Base-by-base conservation (phyloP, 2,797 vertebrate species). In the Notamacropus eugenii region DNA sequence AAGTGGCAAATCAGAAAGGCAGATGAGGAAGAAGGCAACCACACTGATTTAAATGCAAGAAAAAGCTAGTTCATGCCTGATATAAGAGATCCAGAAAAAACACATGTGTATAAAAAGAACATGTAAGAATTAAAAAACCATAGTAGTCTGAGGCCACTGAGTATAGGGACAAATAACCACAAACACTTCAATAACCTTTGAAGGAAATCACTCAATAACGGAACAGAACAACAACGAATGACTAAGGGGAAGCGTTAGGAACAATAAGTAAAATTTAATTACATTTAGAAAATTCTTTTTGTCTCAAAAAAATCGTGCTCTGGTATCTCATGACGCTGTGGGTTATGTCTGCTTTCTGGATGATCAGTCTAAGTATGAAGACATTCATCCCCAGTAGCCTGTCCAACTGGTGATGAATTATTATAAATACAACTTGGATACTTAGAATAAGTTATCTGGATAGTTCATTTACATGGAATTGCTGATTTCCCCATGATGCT, bases 351-450 rank as follows among this genome's bases (percentile, higher is more conserved):
- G 31, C 22, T 16, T 34, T 8, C 50, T n/a, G 93, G n/a, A 50
- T 27, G 4, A 67, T 50, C 40, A 40, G 57, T 91, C 27, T 94
- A 94, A 97, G 34, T n/a, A 9, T 93, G 82, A 67, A 11, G 22
- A 82, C 54, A 19, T 58, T 34, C 28, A 55, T 27, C 6, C 10
- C 55, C 93, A 22, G 28, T 67, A n/a, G 24, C 34, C 14, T 67
- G 34, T 29, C 29, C 31, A 62, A 67, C 13, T 67, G 34, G 8
- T 67, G 34, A n/a, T 62, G 59, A 34, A 62, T 67, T 67, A 67
- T 67, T 67, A 59, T 31, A 59, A 59, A 57, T 31, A 13, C 29
- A 59, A 59, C 11, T 59, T 59, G 28, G 10, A 3, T 59, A 59
- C 29, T 59, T 59, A 29, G 27, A 58, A 58, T 28, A 58, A 58